These are phyloP conservation scores for Dendrolimus punctatus DNA, from an alignment of 1,140 invertebrate genomes.

Conservation along the genomic window DNA sequence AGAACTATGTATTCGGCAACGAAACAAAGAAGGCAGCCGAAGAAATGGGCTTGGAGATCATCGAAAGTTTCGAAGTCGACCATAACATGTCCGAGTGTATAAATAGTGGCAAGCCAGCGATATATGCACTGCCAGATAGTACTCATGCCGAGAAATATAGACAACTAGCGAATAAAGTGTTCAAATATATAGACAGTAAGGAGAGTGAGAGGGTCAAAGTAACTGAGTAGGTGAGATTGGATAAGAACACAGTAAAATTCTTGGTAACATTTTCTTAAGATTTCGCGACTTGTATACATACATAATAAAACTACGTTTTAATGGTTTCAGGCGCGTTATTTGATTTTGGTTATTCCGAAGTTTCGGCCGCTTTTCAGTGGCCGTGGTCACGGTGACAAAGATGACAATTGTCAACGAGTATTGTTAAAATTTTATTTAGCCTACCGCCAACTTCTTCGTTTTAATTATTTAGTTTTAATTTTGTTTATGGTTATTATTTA, in stretches of 20 bases:
- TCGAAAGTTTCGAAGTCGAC: constrained; percentile 85
- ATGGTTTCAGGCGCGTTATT: too few species aligned
- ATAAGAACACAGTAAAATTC: constrained; percentile 17
- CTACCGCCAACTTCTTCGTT: too few species aligned
- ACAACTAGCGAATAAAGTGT: constrained; percentile 71
- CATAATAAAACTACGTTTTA: too few species aligned
- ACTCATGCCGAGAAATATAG: constrained; percentile 72
- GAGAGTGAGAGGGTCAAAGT: constrained; percentile 41
- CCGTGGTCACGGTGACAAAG: too few species aligned
- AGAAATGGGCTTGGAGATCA: constrained; percentile 72
- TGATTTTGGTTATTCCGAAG: too few species aligned
- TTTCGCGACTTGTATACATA: too few species aligned
- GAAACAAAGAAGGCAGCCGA: constrained; percentile 70
- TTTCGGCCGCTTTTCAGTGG: too few species aligned
- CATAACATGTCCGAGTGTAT: constrained; percentile 78
- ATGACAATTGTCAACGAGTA: too few species aligned
- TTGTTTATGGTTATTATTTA: too few species aligned
- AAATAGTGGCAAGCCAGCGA: constrained; percentile 85
- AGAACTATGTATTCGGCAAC: constrained; percentile 76
- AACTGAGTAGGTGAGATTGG: constrained; percentile 22
- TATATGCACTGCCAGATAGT: constrained; percentile 79
- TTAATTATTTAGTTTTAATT: too few species aligned
- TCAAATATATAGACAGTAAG: constrained; percentile 67
- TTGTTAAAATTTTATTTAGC: too few species aligned
- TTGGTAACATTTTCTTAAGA: too few species aligned